Percentiles rank a stretch among this genome's conserved stretches.
Evolutionary conservation across 2,888 invertebrate genomes (phyloP).

Genomic region (Torymus auratus): DNA sequence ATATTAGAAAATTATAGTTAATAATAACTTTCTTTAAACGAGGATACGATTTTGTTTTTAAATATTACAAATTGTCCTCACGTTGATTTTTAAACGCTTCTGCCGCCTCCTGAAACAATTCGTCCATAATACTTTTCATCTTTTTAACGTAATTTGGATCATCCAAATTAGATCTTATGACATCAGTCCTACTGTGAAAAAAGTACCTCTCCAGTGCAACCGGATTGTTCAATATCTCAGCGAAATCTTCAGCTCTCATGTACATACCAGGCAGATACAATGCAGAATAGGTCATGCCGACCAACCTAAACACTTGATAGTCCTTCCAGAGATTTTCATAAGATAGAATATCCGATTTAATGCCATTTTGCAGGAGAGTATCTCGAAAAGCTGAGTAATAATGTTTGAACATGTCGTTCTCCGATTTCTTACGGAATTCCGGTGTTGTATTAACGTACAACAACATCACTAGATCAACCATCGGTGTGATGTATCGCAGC

Average conservation of each 20-base stretch:
- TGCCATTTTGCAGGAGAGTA: constrained; percentile 42
- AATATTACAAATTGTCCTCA: no score
- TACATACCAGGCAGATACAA: constrained; percentile 68
- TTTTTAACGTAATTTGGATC: constrained; percentile 64
- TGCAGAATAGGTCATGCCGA: constrained; percentile 65
- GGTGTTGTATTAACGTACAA: constrained; percentile 29
- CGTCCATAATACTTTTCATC: constrained; percentile 64
- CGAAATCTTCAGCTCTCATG: constrained; percentile 62
- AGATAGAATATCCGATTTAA: constrained; percentile 70
- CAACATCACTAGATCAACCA: constrained; percentile 6
- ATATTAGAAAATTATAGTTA: no score
- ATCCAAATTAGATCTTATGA: constrained; percentile 64
- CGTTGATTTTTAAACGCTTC: not conserved
- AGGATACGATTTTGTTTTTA: no score
- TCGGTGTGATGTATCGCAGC: constrained; percentile 22
- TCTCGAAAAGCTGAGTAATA: constrained; percentile 38
- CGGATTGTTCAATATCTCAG: constrained; percentile 63
- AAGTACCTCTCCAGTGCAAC: constrained; percentile 57
- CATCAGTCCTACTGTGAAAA: constrained; percentile 62
- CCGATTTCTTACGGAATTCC: constrained; percentile 8
- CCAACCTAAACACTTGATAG: constrained; percentile 68
- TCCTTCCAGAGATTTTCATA: constrained; percentile 67
- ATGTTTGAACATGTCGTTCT: not conserved
- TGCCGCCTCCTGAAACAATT: constrained; percentile 47
- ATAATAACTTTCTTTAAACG: no score